phyloP scores from a whole-genome alignment of 2,797 vertebrate species.

The Hozukius guyotensis region DNA sequence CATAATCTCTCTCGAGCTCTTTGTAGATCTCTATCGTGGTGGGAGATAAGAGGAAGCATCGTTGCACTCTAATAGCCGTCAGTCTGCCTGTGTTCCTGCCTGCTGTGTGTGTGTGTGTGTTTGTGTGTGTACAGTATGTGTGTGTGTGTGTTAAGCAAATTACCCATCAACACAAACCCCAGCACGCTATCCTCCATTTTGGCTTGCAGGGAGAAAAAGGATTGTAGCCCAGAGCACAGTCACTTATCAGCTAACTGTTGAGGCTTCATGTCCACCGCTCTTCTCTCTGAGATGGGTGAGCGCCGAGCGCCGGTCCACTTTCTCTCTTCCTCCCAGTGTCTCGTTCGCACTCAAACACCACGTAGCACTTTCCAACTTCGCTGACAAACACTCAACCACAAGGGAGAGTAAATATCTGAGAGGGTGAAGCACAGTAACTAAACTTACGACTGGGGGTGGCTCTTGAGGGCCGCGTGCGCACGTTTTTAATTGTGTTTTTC shows the following conservation, averaged over 20 bases:
- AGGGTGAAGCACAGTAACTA: constrained; percentile 57
- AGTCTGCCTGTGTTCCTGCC: constrained; percentile 70
- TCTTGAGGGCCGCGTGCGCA: constrained; percentile 29
- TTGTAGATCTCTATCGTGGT: constrained; percentile 83
- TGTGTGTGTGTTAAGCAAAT: constrained; percentile 34
- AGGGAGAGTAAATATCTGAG: constrained; percentile 64
- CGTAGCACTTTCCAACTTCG: constrained; percentile 18
- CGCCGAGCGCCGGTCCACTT: constrained; percentile 39
- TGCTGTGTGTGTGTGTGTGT: constrained; percentile 3
- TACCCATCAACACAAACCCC: constrained; percentile 31
- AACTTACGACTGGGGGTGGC: constrained; percentile 30
- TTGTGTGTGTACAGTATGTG: constrained; percentile 17
- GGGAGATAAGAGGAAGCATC: constrained; percentile 79
- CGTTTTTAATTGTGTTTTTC: constrained; percentile 79
- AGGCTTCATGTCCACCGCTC: constrained; percentile 34
- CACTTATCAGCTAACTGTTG: constrained; percentile 59
- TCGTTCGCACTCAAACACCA: constrained; percentile 18
- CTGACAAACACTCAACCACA: constrained; percentile 62
- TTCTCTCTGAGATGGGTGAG: background rate
- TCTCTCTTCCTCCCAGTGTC: constrained; percentile 35
- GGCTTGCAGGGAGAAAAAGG: constrained; percentile 10
- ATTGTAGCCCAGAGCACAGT: constrained; percentile 20
- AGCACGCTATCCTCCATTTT: constrained; percentile 40
- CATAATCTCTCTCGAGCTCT: constrained; percentile 81
- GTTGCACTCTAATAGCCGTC: constrained; percentile 80